Evolutionary conservation across 2,888 invertebrate genomes (phyloP).

Genomic region (Folsomia candida): DNA sequence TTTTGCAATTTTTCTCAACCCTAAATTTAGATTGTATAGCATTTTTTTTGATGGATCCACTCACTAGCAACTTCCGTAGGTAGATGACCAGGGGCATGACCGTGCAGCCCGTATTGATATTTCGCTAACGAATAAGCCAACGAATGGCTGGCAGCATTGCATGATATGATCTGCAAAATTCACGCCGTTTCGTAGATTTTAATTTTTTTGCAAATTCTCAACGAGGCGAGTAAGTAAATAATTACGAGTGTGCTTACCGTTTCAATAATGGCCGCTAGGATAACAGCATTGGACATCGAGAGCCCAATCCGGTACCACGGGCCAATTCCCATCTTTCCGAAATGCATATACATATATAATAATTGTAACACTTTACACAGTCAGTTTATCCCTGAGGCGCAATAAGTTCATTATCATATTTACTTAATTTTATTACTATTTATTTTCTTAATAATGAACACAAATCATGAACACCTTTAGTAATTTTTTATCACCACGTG

Average conservation of each 20-base stretch:
- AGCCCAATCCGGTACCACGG: slow-evolving; percentile 39
- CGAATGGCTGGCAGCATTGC: slow-evolving; percentile 17
- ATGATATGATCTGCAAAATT: slow-evolving; percentile 11
- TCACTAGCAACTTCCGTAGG: slow-evolving; percentile 24
- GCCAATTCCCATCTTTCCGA: slow-evolving; percentile 36
- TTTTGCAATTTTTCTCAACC: too few relatives aligned
- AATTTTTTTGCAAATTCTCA: too few relatives aligned
- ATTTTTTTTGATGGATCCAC: too few relatives aligned
- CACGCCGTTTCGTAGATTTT: neutral
- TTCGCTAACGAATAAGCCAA: slow-evolving; percentile 2
- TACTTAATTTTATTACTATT: too few relatives aligned
- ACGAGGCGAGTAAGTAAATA: too few relatives aligned
- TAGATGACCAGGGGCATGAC: slow-evolving; percentile 17
- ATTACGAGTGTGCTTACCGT: slow-evolving; percentile 23
- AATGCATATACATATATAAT: neutral
- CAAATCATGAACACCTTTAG: too few relatives aligned
- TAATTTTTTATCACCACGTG: too few relatives aligned
- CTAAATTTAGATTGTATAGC: too few relatives aligned
- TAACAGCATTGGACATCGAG: slow-evolving; percentile 35
- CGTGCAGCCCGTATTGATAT: slow-evolving; percentile 10
- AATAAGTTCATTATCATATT: neutral
- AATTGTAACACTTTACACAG: neutral
- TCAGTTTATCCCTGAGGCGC: neutral
- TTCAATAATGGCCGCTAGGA: slow-evolving; percentile 38
- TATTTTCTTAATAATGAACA: too few relatives aligned